These are phyloP conservation scores for Conus ventricosus DNA, from an alignment of 1,140 invertebrate species.

Conservation along the genomic window DNA sequence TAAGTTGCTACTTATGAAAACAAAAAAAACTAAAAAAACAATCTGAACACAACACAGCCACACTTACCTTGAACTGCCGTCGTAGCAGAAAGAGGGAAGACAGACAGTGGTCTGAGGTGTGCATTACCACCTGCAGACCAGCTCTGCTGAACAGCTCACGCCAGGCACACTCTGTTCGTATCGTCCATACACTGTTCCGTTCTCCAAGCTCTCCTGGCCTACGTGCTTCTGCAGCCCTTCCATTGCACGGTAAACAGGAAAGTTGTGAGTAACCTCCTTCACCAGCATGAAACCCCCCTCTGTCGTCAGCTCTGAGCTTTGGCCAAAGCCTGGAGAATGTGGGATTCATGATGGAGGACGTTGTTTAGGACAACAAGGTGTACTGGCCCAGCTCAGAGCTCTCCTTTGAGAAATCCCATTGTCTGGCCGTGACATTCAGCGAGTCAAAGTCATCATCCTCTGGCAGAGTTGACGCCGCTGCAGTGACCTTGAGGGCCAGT, in stretches of 20 bases:
- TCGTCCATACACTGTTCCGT: slow-evolving; percentile 58
- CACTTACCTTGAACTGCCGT: slow-evolving; percentile 31
- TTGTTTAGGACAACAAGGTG: slow-evolving; percentile 72
- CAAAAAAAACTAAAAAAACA: too few species aligned
- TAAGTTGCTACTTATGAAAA: too few species aligned
- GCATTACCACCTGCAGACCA: slow-evolving; percentile 72
- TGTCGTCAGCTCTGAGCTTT: slow-evolving; percentile 80
- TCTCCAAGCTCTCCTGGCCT: slow-evolving; percentile 43
- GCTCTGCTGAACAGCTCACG: slow-evolving; percentile 73
- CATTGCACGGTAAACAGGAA: slow-evolving; percentile 56
- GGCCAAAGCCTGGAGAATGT: slow-evolving; percentile 68
- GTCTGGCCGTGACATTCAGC: slow-evolving; percentile 58
- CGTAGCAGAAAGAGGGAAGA: slow-evolving; percentile 69
- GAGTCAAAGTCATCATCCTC: slow-evolving; percentile 65
- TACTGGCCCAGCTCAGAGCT: slow-evolving; percentile 51
- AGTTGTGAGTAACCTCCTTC: slow-evolving; percentile 81
- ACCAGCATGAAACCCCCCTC: slow-evolving; percentile 85
- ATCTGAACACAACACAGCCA: background rate
- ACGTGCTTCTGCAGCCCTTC: slow-evolving; percentile 67
- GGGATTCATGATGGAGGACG: slow-evolving; percentile 69
- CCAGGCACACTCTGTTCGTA: slow-evolving; percentile 69
- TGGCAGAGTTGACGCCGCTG: slow-evolving; percentile 60
- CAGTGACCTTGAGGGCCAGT: slow-evolving; percentile 72
- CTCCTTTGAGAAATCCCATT: slow-evolving; percentile 64
- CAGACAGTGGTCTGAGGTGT: slow-evolving; percentile 66